Evolutionary conservation across 2,797 vertebrate species (phyloP).

Genomic region (Oreochromis grahami): DNA sequence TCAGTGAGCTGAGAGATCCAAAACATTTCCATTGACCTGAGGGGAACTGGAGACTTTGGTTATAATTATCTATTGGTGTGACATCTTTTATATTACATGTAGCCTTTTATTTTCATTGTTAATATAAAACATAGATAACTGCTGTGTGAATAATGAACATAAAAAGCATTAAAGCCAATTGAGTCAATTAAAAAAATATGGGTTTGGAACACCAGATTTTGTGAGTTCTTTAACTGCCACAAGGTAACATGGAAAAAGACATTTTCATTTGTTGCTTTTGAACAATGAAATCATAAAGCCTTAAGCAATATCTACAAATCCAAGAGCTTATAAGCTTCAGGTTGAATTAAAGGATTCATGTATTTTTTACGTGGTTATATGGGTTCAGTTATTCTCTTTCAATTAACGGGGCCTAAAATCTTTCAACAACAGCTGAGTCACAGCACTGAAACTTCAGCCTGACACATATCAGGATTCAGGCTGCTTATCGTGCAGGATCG

Average conservation of each 20-base stretch:
- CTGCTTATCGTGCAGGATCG: neutral
- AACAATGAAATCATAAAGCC: neutral
- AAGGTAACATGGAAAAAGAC: neutral
- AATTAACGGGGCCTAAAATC: neutral
- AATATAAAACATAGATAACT: neutral
- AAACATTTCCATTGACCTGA: neutral
- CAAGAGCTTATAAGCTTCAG: neutral
- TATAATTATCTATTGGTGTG: neutral
- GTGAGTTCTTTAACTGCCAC: neutral
- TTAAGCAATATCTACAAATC: neutral
- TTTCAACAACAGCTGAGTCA: constrained; percentile 6
- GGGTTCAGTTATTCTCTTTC: neutral
- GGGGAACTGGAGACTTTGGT: neutral
- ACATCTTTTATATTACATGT: neutral
- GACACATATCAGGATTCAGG: constrained; percentile 1
- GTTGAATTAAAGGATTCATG: neutral
- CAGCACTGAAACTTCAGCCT: neutral
- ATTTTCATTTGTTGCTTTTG: neutral
- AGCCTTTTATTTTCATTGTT: neutral
- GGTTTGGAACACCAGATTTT: neutral
- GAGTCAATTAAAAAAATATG: neutral
- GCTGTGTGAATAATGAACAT: neutral
- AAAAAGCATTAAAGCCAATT: neutral
- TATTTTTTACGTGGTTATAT: neutral
- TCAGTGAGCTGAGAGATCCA: neutral